Evolutionary conservation across 2,888 invertebrate species (phyloP).

Genomic region (Monopis laevigella): DNA sequence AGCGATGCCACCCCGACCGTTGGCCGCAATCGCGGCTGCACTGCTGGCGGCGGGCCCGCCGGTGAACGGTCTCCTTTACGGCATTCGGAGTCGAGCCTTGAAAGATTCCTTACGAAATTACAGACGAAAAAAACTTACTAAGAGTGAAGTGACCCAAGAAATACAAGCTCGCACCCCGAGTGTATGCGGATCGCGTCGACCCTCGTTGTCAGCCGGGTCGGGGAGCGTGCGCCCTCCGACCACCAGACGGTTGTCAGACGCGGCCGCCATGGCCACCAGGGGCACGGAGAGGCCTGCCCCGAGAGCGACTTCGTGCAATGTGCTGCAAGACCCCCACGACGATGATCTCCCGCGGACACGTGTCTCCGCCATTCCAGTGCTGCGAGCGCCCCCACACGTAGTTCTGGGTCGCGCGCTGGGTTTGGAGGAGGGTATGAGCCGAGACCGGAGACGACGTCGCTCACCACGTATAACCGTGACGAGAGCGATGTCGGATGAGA

Average conservation of each 20-base stretch:
- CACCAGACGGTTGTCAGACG: slow-evolving; percentile 50
- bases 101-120: slow-evolving; percentile 80
- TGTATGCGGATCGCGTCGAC: slow-evolving; percentile 78
- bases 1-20: slow-evolving; percentile 37
- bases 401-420: slow-evolving; percentile 70
- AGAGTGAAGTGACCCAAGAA: slow-evolving; percentile 81
- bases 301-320: slow-evolving; percentile 75
- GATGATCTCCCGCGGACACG: slow-evolving; percentile 41
- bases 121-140: slow-evolving; percentile 79
- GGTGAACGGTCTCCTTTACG: slow-evolving; percentile 81
- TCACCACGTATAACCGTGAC: slow-evolving; percentile 79
- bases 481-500: slow-evolving; percentile 77
- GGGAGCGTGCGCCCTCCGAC: slow-evolving; percentile 53
- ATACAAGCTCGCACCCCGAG: slow-evolving; percentile 84
- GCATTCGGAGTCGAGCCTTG: slow-evolving; percentile 76
- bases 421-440: slow-evolving; percentile 44
- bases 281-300: slow-evolving; percentile 57
- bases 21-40: slow-evolving; percentile 71
- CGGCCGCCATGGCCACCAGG: slow-evolving; percentile 51
- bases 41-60: slow-evolving; percentile 76
- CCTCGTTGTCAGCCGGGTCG: slow-evolving; percentile 71
- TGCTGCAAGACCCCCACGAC: slow-evolving; percentile 70
- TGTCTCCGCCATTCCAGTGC: slow-evolving; percentile 52
- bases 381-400: slow-evolving; percentile 67
- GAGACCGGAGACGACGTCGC: slow-evolving; percentile 48